Conservation (phyloP, 2,113 vertebrate genomes). For the Pseudorhombus dupliciocellatus region DNA sequence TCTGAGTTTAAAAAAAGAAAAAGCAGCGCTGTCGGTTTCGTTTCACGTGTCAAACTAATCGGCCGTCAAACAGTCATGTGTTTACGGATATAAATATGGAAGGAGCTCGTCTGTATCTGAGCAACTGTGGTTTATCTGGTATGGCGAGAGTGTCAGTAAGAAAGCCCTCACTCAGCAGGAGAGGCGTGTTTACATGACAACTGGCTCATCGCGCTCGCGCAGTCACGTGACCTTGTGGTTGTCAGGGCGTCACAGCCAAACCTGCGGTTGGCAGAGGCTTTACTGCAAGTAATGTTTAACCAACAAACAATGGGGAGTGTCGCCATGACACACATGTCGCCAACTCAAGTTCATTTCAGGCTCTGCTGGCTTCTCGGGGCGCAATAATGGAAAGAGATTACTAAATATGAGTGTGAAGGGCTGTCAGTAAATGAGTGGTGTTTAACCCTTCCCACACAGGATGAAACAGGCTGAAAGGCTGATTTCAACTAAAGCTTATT, state of each 20-base stretch:
- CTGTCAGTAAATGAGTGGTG: background rate
- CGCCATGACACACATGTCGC: slow-evolving; percentile 71
- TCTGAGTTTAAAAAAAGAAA: slow-evolving; percentile 16
- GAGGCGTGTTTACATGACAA: slow-evolving; percentile 74
- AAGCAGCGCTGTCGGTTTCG: slow-evolving; percentile 19
- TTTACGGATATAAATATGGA: slow-evolving; percentile 59
- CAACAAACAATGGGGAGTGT: slow-evolving; percentile 77
- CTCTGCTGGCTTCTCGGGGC: slow-evolving; percentile 34
- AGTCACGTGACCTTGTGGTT: slow-evolving; percentile 72
- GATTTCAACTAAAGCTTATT: background rate
- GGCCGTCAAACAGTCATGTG: slow-evolving; percentile 34
- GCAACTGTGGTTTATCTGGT: slow-evolving; percentile 47
- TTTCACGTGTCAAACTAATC: slow-evolving; percentile 55
- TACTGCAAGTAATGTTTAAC: slow-evolving; percentile 79
- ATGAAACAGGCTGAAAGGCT: background rate
- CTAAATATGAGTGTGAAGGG: slow-evolving; percentile 12
- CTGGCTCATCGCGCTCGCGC: slow-evolving; percentile 56
- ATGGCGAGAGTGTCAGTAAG: slow-evolving; percentile 37
- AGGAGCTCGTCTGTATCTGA: slow-evolving; percentile 40
- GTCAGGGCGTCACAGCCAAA: slow-evolving; percentile 48
- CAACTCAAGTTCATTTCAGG: slow-evolving; percentile 56
- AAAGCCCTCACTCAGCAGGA: slow-evolving; percentile 66
- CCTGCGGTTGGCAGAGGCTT: slow-evolving; percentile 57
- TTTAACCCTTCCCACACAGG: background rate
- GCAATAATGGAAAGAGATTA: slow-evolving; percentile 26